phyloP scores from a whole-genome alignment of 2,888 invertebrate genomes.

The Dasypolia templi region DNA sequence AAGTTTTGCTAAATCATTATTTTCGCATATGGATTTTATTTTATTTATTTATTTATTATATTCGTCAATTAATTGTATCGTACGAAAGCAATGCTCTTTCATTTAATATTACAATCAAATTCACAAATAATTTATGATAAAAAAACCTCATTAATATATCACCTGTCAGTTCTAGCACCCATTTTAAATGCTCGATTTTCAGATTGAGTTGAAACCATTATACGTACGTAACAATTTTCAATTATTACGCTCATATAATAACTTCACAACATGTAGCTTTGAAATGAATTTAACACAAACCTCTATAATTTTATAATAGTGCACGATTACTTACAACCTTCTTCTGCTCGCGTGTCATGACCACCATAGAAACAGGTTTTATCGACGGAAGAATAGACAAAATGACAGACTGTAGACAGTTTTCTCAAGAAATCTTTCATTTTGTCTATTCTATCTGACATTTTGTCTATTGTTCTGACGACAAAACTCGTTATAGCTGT shows the following conservation, averaged over 20 bases:
- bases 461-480: no score
- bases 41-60: no score
- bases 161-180: slow-evolving; percentile 42
- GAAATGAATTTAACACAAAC: slow-evolving; percentile 34
- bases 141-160: neutral
- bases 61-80: neutral
- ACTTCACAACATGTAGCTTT: slow-evolving; percentile 27
- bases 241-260: slow-evolving; percentile 40
- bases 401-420: no score
- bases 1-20: slow-evolving; percentile 25
- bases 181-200: slow-evolving; percentile 41
- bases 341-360: no score
- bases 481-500: no score
- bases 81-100: neutral
- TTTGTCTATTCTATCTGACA: no score
- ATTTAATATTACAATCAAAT: neutral
- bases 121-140: slow-evolving; percentile 21
- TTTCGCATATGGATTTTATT: no score
- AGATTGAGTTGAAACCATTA: slow-evolving; percentile 41
- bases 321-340: slow-evolving; percentile 46
- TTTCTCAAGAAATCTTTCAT: no score
- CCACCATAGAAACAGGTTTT: no score
- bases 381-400: no score
- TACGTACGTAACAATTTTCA: slow-evolving; percentile 55
- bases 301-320: slow-evolving; percentile 16